phyloP scores from a whole-genome alignment of 1,140 invertebrate genomes.

The Neomicropteryx cornuta region DNA sequence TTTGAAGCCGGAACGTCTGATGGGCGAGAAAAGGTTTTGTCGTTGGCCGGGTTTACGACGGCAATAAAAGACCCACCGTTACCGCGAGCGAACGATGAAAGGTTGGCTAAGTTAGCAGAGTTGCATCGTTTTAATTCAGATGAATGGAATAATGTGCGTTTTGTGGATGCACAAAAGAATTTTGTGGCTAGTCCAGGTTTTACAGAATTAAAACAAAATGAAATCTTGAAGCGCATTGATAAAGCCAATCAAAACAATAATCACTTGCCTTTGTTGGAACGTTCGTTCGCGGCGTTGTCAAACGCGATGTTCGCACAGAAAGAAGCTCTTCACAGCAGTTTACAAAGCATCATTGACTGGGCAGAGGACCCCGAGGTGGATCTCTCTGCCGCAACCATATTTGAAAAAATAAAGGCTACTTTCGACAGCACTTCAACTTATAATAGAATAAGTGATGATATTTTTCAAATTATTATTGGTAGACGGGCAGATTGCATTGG shows the following conservation, averaged over 20 bases:
- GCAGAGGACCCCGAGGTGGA: neutral
- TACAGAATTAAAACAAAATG: constrained; percentile 14
- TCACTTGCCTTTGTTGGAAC: constrained; percentile 9
- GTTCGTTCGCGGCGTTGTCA: constrained; percentile 14
- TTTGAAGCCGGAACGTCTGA: too few relatives aligned
- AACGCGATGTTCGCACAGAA: constrained; percentile 12
- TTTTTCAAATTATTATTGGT: constrained; percentile 15
- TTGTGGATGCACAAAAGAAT: constrained; percentile 13
- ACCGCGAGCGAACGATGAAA: too few relatives aligned
- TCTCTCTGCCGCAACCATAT: neutral
- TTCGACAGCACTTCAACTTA: constrained; percentile 13
- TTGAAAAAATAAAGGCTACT: constrained; percentile 7
- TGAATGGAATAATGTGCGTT: too few relatives aligned
- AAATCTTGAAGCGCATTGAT: constrained; percentile 12
- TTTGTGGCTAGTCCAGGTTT: constrained; percentile 12
- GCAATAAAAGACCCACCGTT: too few relatives aligned
- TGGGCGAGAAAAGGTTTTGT: too few relatives aligned
- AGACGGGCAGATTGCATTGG: constrained; percentile 14
- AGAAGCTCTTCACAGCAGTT: constrained; percentile 4
- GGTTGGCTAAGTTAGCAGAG: too few relatives aligned
- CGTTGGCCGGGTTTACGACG: too few relatives aligned
- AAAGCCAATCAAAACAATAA: constrained; percentile 2
- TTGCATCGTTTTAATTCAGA: too few relatives aligned
- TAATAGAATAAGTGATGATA: constrained; percentile 12
- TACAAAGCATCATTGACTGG: neutral